Base-by-base conservation (phyloP, 1,140 invertebrate genomes). In the Drosophila arawakana region DNA sequence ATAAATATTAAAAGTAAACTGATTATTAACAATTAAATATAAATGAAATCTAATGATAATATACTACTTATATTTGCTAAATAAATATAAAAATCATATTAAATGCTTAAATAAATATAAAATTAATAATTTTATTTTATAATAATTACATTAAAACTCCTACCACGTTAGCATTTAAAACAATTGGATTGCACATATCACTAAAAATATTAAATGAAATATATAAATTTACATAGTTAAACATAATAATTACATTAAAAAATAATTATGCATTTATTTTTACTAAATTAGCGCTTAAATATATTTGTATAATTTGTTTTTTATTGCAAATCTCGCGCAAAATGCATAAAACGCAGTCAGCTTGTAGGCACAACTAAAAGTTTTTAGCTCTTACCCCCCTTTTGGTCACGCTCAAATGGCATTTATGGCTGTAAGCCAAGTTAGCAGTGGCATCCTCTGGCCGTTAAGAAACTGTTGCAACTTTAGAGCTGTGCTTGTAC, bases 341-440 rank as follows among this genome's bases (percentile, higher is more conserved):
- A 46, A 34, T 39, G 46, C 46, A 35, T 37, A 65, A 52, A 21
- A 30, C 50, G 7, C 50, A 34, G 11, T 6, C 13, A 25, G 10
- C n/a, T 37, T 55, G 15, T 15, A 37, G 35, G n/a, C 52, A 55
- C 25, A 30, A 30, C 25, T 30, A 30, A 30, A 30, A 30, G 25
- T 30, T 30, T 30, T 55, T 57, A n/a, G 8, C 6, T n/a, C n/a
- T 15, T 15, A 2, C 9, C 11, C 7, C 21, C 39, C 2, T 6
- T 43, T 69, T 63, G 54, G 76, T 80, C 70, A 86, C 74, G 83
- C 83, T 80, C 69, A 80, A 86, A 86, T 88, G 84, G 80, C 49
- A 65, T 78, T 74, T 73, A 67, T 67, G 59, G 50, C 62, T 59
- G 57, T 54, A 67, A 69, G 34, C 35, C 55, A 61, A 80, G 44